Base-by-base conservation (phyloP, 2,888 invertebrate species). In the Eudiplozoon nipponicum region DNA sequence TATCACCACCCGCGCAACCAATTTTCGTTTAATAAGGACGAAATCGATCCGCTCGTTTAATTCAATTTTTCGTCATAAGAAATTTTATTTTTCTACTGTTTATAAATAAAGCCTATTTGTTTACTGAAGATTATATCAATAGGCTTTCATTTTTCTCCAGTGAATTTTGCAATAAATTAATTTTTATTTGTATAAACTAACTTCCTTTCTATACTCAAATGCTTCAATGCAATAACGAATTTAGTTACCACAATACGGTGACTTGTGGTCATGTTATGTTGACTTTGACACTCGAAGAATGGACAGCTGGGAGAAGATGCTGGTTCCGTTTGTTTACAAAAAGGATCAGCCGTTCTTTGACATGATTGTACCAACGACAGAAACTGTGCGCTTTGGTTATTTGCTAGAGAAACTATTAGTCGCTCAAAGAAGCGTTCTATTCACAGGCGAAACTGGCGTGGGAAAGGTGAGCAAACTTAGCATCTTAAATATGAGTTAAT, bases 401-500 rank as follows among this genome's bases (percentile, higher is more conserved):
- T 56, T 76, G 29, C 68, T 74, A 61, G 69, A 73, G 49, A 68
- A 71, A 49, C 61, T 80, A 9, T 63, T 78, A 13, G 60, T 67
- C 5, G 65, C 68, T 2, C 67, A 69, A 22, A 69, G 70, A 49
- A 72, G 78, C 0, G 74, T 78, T 5, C 67, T 81, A 57, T 70
- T 73, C 47, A 76, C 76, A n/a, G 80, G 80, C n/a, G 69, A 68
- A 34, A 77, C 77, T 36, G 74, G 80, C 44, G 76, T 77, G 26
- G 80, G 78, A 13, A 80, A 80, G 49, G 54, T 54, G 47, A 40
- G 48, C 19, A 15, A 5, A 22, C 37, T 4, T 4, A 20, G 36
- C 9, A n/a, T n/a, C n/a, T n/a, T n/a, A n/a, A n/a, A n/a, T n/a
- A n/a, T n/a, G n/a, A n/a, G n/a, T n/a, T n/a, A n/a, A n/a, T n/a